phyloP scores from a whole-genome alignment of 2,888 invertebrate species.

The Morpho helenor region DNA sequence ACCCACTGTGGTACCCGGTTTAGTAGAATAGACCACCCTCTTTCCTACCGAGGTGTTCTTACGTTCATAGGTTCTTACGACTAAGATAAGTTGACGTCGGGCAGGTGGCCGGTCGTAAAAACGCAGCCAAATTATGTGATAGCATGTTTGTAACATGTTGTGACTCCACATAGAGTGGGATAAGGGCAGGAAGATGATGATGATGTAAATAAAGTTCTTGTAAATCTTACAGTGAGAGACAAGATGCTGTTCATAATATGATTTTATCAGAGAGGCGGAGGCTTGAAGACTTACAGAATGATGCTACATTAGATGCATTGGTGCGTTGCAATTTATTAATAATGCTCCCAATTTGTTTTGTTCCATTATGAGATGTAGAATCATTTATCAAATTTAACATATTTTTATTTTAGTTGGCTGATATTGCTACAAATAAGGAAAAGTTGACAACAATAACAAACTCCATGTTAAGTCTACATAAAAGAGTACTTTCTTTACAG shows the following conservation, averaged over 20 bases:
- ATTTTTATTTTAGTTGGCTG: slow-evolving; percentile 51
- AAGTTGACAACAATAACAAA: slow-evolving; percentile 58
- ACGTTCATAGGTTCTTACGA: too few species aligned
- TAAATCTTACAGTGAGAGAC: slow-evolving; percentile 49
- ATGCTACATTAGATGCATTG: slow-evolving; percentile 66
- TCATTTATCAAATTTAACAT: not conserved
- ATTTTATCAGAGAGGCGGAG: slow-evolving; percentile 56
- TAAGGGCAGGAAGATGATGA: too few species aligned
- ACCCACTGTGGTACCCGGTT: too few species aligned
- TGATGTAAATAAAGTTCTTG: too few species aligned
- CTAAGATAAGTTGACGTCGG: too few species aligned
- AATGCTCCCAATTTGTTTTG: not conserved
- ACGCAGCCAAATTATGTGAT: too few species aligned
- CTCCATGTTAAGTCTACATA: slow-evolving; percentile 63
- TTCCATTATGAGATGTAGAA: not conserved
- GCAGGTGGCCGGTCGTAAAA: too few species aligned
- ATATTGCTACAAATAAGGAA: slow-evolving; percentile 64
- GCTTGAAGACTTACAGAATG: slow-evolving; percentile 65
- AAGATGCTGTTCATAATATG: slow-evolving; percentile 59
- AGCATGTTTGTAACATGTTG: too few species aligned
- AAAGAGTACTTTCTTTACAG: slow-evolving; percentile 60
- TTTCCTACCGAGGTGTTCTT: too few species aligned
- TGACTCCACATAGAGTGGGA: too few species aligned
- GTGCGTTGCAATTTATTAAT: slow-evolving; percentile 35
- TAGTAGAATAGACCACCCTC: too few species aligned